A percentile compares a stretch with the other conserved stretches of the same genome.
Evolutionary conservation across 2,888 invertebrate species (phyloP).

Genomic region (Odiellus spinosus): DNA sequence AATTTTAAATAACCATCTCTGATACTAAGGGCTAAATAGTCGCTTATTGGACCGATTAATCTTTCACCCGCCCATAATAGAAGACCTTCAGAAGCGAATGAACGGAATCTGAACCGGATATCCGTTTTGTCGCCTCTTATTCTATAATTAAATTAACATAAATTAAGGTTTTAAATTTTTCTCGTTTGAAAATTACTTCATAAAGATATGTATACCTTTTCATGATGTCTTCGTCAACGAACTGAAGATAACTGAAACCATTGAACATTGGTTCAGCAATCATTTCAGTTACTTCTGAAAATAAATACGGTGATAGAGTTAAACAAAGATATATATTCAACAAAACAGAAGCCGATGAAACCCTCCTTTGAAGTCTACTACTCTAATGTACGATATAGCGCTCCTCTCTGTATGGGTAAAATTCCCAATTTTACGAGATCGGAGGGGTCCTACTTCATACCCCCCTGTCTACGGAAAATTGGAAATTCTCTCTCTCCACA

Average conservation of each 20-base stretch:
- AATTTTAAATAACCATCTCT: slow-evolving; percentile 55
- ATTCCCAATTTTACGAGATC: no score
- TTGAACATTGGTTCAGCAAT: slow-evolving; percentile 52
- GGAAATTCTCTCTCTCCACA: no score
- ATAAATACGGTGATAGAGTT: slow-evolving; percentile 6
- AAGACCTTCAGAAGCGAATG: slow-evolving; percentile 48
- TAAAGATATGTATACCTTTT: no score
- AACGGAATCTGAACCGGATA: slow-evolving; percentile 71
- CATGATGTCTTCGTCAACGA: slow-evolving; percentile 69
- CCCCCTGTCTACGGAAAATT: no score
- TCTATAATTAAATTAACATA: no score
- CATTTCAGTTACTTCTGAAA: slow-evolving; percentile 23
- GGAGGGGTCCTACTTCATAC: no score
- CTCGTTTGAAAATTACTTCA: no score
- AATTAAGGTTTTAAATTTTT: no score
- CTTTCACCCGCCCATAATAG: slow-evolving; percentile 67
- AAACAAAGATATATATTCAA: slow-evolving; percentile 13
- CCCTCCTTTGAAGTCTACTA: no score
- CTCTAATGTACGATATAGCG: no score
- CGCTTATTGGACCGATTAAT: slow-evolving; percentile 41
- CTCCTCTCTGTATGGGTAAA: no score
- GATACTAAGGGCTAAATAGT: slow-evolving; percentile 71
- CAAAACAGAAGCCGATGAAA: no score
- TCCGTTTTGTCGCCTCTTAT: slow-evolving; percentile 68
- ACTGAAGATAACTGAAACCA: slow-evolving; percentile 71